Conservation (phyloP, 92 coral and sea anemone species). For the Pocillopora meandrina region DNA sequence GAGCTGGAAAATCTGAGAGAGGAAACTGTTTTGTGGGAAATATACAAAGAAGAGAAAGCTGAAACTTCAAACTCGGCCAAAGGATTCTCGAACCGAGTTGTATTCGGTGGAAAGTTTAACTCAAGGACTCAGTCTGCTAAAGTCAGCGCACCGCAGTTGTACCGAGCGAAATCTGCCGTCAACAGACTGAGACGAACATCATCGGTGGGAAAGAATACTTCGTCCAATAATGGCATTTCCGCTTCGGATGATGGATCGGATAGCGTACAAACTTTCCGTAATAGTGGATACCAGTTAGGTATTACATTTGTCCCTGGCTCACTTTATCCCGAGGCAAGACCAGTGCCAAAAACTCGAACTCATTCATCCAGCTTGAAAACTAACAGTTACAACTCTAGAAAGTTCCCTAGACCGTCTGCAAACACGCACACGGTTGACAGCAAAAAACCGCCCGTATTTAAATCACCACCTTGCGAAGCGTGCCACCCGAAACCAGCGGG, state of each 20-base stretch:
- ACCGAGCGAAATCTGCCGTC: slow-evolving; percentile 54
- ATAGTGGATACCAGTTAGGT: slow-evolving; percentile 73
- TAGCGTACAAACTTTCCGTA: slow-evolving; percentile 78
- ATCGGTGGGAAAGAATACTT: slow-evolving; percentile 63
- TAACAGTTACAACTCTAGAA: slow-evolving; percentile 11
- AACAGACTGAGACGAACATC: slow-evolving; percentile 61
- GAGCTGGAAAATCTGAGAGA: slow-evolving; percentile 77
- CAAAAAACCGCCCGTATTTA: slow-evolving; percentile 16
- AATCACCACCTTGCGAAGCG: slow-evolving; percentile 64
- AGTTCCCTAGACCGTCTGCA: background rate
- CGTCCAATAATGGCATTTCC: slow-evolving; percentile 42
- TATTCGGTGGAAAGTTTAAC: slow-evolving; percentile 15
- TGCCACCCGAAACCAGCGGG: slow-evolving; percentile 59
- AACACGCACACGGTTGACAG: slow-evolving; percentile 8
- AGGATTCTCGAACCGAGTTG: slow-evolving; percentile 2
- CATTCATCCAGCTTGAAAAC: slow-evolving; percentile 10
- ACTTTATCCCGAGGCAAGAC: slow-evolving; percentile 80
- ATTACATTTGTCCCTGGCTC: slow-evolving; percentile 76
- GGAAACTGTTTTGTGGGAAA: slow-evolving; percentile 77
- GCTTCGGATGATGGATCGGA: slow-evolving; percentile 68
- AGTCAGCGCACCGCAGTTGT: slow-evolving; percentile 24
- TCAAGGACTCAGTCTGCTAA: slow-evolving; percentile 45
- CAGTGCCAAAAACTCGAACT: slow-evolving; percentile 18
- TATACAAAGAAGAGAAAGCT: slow-evolving; percentile 65
- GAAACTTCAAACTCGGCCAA: slow-evolving; percentile 14